Conservation (phyloP, 2,797 vertebrate genomes). For the Martes flavigula region DNA sequence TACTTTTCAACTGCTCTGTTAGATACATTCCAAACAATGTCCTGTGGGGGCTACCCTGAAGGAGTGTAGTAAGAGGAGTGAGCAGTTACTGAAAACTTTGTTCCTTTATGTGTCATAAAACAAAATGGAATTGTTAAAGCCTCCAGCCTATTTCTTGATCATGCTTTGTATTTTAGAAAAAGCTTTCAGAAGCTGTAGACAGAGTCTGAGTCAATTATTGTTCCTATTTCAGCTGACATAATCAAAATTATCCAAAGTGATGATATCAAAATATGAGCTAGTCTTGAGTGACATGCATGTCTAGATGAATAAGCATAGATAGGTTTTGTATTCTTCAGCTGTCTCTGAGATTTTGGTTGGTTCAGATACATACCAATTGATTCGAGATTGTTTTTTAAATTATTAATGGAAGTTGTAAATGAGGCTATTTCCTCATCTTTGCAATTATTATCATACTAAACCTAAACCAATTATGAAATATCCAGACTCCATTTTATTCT, state of each 20-base stretch:
- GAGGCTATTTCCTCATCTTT: neutral
- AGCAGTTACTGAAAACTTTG: neutral
- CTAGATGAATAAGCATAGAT: neutral
- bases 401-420: neutral
- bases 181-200: conserved; percentile 26
- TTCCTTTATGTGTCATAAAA: neutral
- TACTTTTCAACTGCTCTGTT: neutral
- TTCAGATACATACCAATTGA: neutral
- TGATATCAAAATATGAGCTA: conserved; percentile 40
- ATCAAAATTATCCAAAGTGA: conserved; percentile 9
- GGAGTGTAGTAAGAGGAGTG: neutral
- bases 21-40: neutral
- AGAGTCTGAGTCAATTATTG: conserved; percentile 28
- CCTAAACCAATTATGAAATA: neutral
- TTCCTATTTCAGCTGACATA: conserved; percentile 37
- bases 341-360: neutral
- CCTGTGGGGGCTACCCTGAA: neutral
- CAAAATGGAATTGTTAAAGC: conserved; percentile 11
- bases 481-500: neutral
- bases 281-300: neutral
- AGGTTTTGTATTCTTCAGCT: conserved; percentile 23
- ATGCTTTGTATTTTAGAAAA: conserved; percentile 21
- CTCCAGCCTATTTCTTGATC: neutral
- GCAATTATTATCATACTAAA: neutral
- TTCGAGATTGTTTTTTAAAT: neutral